Base-by-base conservation (phyloP, 1,140 invertebrate genomes). In the Drosophila miranda region DNA sequence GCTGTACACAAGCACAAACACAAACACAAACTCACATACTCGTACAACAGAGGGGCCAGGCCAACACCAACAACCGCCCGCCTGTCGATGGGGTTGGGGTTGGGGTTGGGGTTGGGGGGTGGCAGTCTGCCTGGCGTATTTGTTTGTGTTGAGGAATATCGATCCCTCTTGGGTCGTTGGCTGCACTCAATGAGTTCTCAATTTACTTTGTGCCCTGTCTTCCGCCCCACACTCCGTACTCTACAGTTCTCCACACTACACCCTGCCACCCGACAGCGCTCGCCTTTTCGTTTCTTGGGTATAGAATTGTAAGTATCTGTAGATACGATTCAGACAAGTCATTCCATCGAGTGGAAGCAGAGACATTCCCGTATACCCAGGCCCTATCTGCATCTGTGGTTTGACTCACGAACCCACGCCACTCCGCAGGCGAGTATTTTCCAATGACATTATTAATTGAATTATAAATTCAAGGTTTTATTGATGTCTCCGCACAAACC, bases 381-480 rank as follows among this genome's bases (percentile, higher is more conserved):
- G 4, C 9, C 4, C 8, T 13, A 5, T 38, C 11, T 38, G 9
- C 11, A 38, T 38, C 9, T 38, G 34, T 11, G 3, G 11, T 8
- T 28, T 28, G 30, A 30, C 7, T 8, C 8, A 3, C 30, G 8
- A 30, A 30, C 8, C 30, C 8, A 9, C 30, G 8, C 34, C 34
- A 38, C 3, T 38, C 34, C 11, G 9, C 34, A 38, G 11, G 34
- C 3, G 42, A 51, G 19, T 55, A 30, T 59, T 53, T 26, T 66
- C 55, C 55, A 63, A 68, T 75, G 80, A 80, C 83, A 62, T 77
- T 90, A 90, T 89, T 90, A 90, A 90, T 90, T 90, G 89, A 90
- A 90, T 89, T 90, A 90, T 90, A 90, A 90, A 90, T 90, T 90
- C 73, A 16, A 80, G 67, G 76, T 83, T 90, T 90, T 90, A 90